These are phyloP conservation scores for Drusus annulatus DNA, from an alignment of 1,140 invertebrate genomes.

Conservation along the genomic window DNA sequence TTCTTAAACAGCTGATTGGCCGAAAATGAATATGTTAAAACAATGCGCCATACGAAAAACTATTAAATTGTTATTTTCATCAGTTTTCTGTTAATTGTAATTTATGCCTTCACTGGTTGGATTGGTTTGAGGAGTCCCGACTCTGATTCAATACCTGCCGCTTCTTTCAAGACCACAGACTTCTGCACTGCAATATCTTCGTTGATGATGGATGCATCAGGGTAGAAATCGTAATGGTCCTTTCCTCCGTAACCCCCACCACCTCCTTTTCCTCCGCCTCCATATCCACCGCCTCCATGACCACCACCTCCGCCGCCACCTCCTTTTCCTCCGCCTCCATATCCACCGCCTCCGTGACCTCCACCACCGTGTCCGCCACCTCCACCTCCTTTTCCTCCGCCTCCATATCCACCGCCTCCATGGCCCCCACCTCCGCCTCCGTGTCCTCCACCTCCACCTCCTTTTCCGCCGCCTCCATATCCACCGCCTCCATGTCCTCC, in stretches of 20 bases:
- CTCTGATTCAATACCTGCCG: neutral
- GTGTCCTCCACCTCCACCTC: neutral
- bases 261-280: conserved; percentile 60
- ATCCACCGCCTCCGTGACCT: neutral
- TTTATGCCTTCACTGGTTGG: too few species aligned
- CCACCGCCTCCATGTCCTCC: neutral
- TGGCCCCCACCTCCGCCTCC: neutral
- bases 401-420: conserved; percentile 12
- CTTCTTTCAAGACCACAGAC: neutral
- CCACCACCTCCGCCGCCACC: conserved; percentile 51
- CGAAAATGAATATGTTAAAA: too few species aligned
- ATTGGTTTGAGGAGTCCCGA: too few species aligned
- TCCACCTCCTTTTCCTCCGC: neutral
- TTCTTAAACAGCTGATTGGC: too few species aligned
- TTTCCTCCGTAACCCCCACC: conserved; percentile 22
- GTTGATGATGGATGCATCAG: neutral
- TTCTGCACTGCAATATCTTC: neutral
- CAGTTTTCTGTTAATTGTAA: too few species aligned
- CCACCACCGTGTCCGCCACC: neutral
- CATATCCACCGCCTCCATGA: neutral
- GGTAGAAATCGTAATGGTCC: conserved; percentile 14
- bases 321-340: conserved; percentile 34
- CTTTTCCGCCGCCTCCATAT: neutral
- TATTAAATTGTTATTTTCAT: too few species aligned
- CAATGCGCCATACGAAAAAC: too few species aligned